Percentiles rank a stretch among this genome's conserved stretches.
phyloP scores from a whole-genome alignment of 2,888 invertebrate species.

The Lepas anatifera region DNA sequence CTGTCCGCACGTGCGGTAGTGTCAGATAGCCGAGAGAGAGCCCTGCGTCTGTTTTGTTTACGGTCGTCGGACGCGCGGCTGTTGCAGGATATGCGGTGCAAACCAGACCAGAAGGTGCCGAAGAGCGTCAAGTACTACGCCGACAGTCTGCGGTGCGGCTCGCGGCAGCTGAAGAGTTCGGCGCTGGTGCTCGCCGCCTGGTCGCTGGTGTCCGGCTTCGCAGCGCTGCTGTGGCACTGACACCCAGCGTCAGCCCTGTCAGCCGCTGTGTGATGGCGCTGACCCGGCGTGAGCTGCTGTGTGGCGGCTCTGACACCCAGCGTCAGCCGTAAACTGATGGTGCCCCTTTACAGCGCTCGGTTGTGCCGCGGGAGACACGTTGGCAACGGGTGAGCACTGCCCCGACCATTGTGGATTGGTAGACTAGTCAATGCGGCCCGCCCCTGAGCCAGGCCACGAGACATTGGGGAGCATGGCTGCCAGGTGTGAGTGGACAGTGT shows the following conservation, averaged over 20 bases:
- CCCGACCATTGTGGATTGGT: background rate
- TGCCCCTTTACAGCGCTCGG: background rate
- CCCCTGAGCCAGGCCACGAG: background rate
- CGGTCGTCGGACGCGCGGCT: too few species aligned
- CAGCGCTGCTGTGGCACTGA: conserved; percentile 25
- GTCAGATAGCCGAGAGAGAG: too few species aligned
- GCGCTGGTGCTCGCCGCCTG: conserved; percentile 21
- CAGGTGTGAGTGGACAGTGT: too few species aligned
- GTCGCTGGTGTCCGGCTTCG: too few species aligned
- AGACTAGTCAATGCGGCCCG: background rate
- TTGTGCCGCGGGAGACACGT: background rate
- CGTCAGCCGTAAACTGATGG: background rate
- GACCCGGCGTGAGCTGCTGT: too few species aligned
- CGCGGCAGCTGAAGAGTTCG: conserved; percentile 21
- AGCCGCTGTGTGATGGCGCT: too few species aligned
- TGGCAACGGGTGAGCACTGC: background rate
- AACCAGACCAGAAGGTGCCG: background rate
- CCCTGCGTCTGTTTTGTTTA: too few species aligned
- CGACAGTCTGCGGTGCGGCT: conserved; percentile 29
- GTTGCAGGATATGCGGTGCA: background rate
- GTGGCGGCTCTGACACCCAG: too few species aligned
- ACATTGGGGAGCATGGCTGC: too few species aligned
- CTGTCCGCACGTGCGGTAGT: too few species aligned
- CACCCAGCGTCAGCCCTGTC: conserved; percentile 16
- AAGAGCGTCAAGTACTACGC: background rate